Evolutionary conservation across 2,888 invertebrate species (phyloP).

Genomic region (Heliconius sara): DNA sequence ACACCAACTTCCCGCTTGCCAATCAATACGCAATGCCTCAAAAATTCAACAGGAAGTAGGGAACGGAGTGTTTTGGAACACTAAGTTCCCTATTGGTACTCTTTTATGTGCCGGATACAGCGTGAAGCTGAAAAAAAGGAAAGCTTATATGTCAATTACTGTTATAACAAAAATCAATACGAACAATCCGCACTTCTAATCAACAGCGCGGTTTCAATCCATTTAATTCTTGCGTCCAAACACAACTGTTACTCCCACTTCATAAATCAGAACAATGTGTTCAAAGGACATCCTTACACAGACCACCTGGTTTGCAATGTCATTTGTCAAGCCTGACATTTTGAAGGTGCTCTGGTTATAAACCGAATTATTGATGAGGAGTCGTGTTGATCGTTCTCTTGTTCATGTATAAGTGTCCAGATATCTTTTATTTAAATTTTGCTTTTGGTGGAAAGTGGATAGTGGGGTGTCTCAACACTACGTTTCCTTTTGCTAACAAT

Average conservation of each 20-base stretch:
- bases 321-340: slow-evolving; percentile 49
- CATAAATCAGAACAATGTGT: slow-evolving; percentile 50
- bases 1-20: no score
- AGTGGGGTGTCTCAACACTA: no score
- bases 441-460: no score
- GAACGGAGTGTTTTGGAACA: not conserved
- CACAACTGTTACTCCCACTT: slow-evolving; percentile 39
- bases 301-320: slow-evolving; percentile 46
- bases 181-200: not conserved
- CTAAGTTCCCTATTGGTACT: not conserved
- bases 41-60: no score
- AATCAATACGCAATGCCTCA: no score
- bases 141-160: not conserved
- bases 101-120: not conserved
- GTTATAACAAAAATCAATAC: not conserved
- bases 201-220: slow-evolving; percentile 2
- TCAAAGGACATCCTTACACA: slow-evolving; percentile 43
- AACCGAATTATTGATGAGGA: slow-evolving; percentile 36
- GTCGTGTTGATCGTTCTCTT: not conserved
- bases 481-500: no score
- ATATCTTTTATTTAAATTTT: not conserved
- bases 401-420: not conserved
- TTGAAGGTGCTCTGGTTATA: slow-evolving; percentile 38
- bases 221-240: slow-evolving; percentile 6
- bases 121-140: not conserved